Conservation (phyloP, 2,797 vertebrate species). For the Sparidentex hasta region DNA sequence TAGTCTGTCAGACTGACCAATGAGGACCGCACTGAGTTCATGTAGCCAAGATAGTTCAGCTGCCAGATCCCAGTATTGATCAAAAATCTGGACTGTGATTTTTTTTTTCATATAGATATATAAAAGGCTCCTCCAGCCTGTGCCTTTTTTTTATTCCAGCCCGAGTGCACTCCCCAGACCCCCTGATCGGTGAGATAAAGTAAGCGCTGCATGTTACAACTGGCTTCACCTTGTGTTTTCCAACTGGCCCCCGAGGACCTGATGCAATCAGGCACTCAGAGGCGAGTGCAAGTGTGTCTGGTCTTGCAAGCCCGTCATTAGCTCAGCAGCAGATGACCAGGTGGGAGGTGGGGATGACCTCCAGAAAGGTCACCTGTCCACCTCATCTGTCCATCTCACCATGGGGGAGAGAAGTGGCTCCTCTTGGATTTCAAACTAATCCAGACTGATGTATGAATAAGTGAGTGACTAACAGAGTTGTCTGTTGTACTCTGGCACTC, state of each 20-base stretch:
- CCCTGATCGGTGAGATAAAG: slow-evolving; percentile 66
- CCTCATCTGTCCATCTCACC: neutral
- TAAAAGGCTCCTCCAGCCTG: neutral
- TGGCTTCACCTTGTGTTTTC: slow-evolving; percentile 71
- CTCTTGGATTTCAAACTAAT: slow-evolving; percentile 29
- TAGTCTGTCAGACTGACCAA: slow-evolving; percentile 54
- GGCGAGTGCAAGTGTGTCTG: slow-evolving; percentile 63
- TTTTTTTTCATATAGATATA: neutral
- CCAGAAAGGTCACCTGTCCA: slow-evolving; percentile 64
- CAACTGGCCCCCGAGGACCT: slow-evolving; percentile 54
- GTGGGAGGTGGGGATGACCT: slow-evolving; percentile 62
- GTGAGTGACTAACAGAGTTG: neutral
- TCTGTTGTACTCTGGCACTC: neutral
- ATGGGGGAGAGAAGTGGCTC: neutral
- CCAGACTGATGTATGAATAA: slow-evolving; percentile 12
- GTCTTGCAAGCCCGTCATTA: slow-evolving; percentile 66
- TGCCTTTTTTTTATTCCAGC: slow-evolving; percentile 24
- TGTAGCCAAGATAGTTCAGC: slow-evolving; percentile 49
- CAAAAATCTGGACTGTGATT: slow-evolving; percentile 44
- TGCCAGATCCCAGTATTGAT: slow-evolving; percentile 50
- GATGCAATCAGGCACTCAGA: slow-evolving; percentile 68
- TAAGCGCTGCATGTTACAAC: slow-evolving; percentile 31
- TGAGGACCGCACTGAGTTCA: slow-evolving; percentile 32
- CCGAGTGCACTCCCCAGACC: slow-evolving; percentile 11
- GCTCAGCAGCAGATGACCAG: slow-evolving; percentile 66